Evolutionary conservation across 2,113 vertebrate species (phyloP), one percentile per base, ranked within the genome.

Genomic region (Campylorhamphus procurvoides): DNA sequence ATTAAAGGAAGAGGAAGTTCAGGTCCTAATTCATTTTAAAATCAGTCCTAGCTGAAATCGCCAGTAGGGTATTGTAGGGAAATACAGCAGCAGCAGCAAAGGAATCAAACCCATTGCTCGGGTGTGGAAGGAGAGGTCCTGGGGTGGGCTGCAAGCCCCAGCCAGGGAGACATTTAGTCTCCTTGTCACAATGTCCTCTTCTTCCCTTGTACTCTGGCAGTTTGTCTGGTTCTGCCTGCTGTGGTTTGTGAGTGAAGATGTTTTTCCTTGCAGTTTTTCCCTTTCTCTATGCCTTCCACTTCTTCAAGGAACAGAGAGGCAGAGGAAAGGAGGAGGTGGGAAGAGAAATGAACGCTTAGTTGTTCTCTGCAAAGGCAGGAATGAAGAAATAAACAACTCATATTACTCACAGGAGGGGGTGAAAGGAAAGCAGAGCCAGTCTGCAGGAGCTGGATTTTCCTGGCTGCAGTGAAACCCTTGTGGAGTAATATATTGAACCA

Each of bases 341-440:
- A 91, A 77, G 63, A 90, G 50, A 83, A 91, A 94, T 50, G 87
- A 96, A 94, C 7, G 10, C 39, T 78, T 55, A 77, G 90, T 80
- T 90, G 90, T 93, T 96, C 95, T 89, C 91, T 59, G 59, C 72
- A 72, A 95, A 60, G 59, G 87, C 35, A 7, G 40, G 37, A 66
- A 76, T 35, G 81, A 94, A 96, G 95, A 94, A 95, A 96, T 96
- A 96, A 96, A 96, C 84, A 96, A 93, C 87, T 84, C 23, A 14
- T 81, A 88, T 87, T 91, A 89, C 82, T 95, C 89, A 91, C 82
- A 88, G 90, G 84, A 90, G 72, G 84, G 87, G 93, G 74, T 91
- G 89, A 96, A 85, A 84, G 75, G 46, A 84, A 95, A 96, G 75
- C 39, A 90, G 63, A 96, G 81, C 59, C 91, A 77, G 81, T 64